Percentiles rank a stretch among this genome's conserved stretches.
These are phyloP conservation scores for Lepus timidus DNA, from an alignment of 2,113 vertebrate species.

Conservation along the genomic window DNA sequence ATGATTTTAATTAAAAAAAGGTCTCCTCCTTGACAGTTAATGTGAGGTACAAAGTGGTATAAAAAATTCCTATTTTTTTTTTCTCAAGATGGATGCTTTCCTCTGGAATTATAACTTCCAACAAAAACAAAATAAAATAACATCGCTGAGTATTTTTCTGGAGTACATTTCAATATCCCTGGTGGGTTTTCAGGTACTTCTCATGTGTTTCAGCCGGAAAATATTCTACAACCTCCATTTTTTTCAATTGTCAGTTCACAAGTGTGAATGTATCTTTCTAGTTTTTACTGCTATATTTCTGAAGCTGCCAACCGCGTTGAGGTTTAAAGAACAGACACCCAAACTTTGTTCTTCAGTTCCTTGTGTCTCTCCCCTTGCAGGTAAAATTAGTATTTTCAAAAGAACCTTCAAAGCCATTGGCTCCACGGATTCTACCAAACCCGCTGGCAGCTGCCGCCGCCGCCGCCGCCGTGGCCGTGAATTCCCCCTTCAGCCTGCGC, in stretches of 20 bases:
- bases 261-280: not conserved
- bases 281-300: not conserved
- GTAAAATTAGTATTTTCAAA: slow-evolving; percentile 94
- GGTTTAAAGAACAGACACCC: not conserved
- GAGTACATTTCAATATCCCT: not conserved
- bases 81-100: not conserved
- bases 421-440: slow-evolving; percentile 93
- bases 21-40: not conserved
- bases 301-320: not conserved
- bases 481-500: slow-evolving; percentile 93
- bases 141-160: not conserved
- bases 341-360: slow-evolving; percentile 64
- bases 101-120: not conserved
- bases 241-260: not conserved
- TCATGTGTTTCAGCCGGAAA: not conserved
- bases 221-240: not conserved
- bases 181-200: not conserved
- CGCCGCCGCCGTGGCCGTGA: slow-evolving; percentile 91
- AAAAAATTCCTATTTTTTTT: not conserved
- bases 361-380: slow-evolving; percentile 86
- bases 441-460: slow-evolving; percentile 93
- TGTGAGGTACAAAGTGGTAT: not conserved
- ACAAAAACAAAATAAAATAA: not conserved
- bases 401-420: slow-evolving; percentile 93
- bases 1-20: not conserved